These are phyloP conservation scores for Hoplodrina ambigua DNA, from an alignment of 2,888 invertebrate genomes.

Conservation along the genomic window DNA sequence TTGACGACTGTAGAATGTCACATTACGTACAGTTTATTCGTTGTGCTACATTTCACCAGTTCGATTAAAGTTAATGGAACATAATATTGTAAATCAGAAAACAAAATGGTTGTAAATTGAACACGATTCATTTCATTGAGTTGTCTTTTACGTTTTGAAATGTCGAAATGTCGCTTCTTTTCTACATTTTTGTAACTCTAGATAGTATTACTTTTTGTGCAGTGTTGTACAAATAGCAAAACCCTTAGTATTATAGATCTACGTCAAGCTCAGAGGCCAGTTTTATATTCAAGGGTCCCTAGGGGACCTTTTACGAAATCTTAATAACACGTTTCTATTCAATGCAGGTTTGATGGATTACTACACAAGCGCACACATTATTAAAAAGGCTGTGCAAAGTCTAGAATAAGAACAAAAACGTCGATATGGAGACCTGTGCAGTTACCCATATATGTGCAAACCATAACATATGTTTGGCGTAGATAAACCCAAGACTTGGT, in stretches of 20 bases:
- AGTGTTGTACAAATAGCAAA: conserved; percentile 3
- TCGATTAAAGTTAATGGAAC: conserved; percentile 34
- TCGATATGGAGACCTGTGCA: neutral
- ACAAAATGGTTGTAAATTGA: conserved; percentile 7
- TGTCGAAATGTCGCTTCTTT: too few relatives aligned
- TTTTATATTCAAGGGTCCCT: conserved; percentile 29
- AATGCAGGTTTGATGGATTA: conserved; percentile 31
- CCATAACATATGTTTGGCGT: conserved; percentile 31
- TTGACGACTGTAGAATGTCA: conserved; percentile 22
- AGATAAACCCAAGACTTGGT: conserved; percentile 51
- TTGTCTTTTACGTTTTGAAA: neutral
- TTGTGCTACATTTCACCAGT: conserved; percentile 31
- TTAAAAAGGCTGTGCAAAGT: neutral
- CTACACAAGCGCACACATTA: conserved; percentile 2
- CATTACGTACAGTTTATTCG: conserved; percentile 26
- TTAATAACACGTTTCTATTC: conserved; percentile 17
- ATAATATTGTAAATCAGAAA: conserved; percentile 22
- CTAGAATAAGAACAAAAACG: conserved; percentile 4
- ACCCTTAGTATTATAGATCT: too few relatives aligned
- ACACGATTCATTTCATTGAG: neutral
- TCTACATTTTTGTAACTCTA: too few relatives aligned
- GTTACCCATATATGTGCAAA: conserved; percentile 22
- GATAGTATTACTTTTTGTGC: neutral
- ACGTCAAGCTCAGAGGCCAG: conserved; percentile 18
- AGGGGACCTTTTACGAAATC: conserved; percentile 23